Percentiles rank a stretch among this genome's conserved stretches.
These are phyloP conservation scores for Octopus sinensis DNA, from an alignment of 1,140 invertebrate genomes.

Conservation along the genomic window DNA sequence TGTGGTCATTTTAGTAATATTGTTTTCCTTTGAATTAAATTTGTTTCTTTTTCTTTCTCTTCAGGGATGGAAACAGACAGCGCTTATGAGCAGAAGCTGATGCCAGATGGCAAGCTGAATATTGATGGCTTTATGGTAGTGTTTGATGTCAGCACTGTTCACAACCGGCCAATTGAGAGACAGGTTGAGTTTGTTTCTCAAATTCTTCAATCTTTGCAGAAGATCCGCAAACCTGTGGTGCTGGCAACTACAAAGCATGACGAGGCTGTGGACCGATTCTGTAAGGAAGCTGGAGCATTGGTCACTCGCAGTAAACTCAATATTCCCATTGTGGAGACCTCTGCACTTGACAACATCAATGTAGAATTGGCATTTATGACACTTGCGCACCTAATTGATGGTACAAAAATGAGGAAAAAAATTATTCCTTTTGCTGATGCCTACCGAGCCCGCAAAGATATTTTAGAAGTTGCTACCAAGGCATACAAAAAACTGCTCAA, in stretches of 20 bases:
- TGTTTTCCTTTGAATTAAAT: too few relatives aligned
- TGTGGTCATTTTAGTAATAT: too few relatives aligned
- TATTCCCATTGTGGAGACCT: constrained; percentile 89
- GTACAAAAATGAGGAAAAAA: constrained; percentile 65
- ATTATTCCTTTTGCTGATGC: constrained; percentile 85
- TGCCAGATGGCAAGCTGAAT: constrained; percentile 88
- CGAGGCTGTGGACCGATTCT: constrained; percentile 81
- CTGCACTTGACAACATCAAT: constrained; percentile 94
- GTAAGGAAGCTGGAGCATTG: constrained; percentile 85
- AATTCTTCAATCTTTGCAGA: constrained; percentile 51
- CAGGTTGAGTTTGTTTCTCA: constrained; percentile 54
- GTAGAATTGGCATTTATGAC: constrained; percentile 90
- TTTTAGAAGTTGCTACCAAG: constrained; percentile 68
- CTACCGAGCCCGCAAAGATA: constrained; percentile 78
- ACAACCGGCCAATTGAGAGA: constrained; percentile 74
- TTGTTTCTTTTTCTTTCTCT: constrained; percentile 20
- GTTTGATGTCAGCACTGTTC: constrained; percentile 90
- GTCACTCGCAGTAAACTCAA: constrained; percentile 79
- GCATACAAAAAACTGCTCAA: constrained; percentile 48
- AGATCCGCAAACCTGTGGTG: constrained; percentile 87
- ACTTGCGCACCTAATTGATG: constrained; percentile 87
- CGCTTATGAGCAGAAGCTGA: constrained; percentile 88
- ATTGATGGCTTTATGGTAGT: constrained; percentile 95
- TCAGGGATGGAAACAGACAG: constrained; percentile 71
- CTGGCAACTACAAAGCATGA: constrained; percentile 96